A percentile compares a stretch with the other conserved stretches of the same genome.
Evolutionary conservation across 2,113 vertebrate genomes (phyloP).

Genomic region (Melanerpes aurifrons): DNA sequence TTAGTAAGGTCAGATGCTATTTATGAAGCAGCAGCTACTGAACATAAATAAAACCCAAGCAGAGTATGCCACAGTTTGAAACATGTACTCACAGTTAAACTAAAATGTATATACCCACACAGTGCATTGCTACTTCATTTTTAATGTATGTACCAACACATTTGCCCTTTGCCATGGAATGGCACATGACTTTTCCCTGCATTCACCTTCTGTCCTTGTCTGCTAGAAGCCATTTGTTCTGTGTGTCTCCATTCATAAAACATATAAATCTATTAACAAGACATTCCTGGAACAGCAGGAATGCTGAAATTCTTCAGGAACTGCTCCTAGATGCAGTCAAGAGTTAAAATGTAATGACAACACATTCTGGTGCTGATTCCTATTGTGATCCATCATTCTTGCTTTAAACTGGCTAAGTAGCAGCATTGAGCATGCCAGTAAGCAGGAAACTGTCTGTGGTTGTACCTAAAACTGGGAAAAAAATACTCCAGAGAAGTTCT

Average conservation of each 20-base stretch:
- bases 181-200: background rate
- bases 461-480: background rate
- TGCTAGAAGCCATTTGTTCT: constrained; percentile 33
- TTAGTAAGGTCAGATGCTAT: constrained; percentile 21
- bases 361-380: background rate
- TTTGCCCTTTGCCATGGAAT: constrained; percentile 29
- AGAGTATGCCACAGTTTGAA: background rate
- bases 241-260: background rate
- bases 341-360: background rate
- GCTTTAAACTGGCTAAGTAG: background rate
- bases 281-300: background rate
- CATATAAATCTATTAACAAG: background rate
- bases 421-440: background rate
- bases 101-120: background rate
- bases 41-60: background rate
- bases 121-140: background rate
- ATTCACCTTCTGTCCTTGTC: constrained; percentile 26
- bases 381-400: accelerated
- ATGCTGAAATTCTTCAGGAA: constrained; percentile 1
- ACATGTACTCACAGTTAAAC: background rate
- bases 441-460: background rate
- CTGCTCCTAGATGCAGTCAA: background rate
- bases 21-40: background rate
- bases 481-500: background rate
- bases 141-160: constrained; percentile 6